Evolutionary conservation across 2,113 vertebrate species (phyloP).

Genomic region (Macrotis lagotis): DNA sequence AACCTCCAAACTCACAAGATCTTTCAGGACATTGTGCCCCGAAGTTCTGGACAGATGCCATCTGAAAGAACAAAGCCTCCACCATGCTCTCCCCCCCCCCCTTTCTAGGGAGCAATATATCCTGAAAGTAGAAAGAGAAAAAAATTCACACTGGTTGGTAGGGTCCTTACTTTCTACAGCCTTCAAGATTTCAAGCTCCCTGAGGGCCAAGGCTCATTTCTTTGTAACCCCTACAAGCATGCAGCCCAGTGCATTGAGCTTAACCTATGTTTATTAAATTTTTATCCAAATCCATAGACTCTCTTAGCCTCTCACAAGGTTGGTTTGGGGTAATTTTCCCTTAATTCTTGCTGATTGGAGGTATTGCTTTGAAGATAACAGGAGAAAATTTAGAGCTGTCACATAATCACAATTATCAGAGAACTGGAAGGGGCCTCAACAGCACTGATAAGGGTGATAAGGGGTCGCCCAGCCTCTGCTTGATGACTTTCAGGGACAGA

Average conservation of each 20-base stretch:
- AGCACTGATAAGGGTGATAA: too few relatives aligned
- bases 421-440: neutral
- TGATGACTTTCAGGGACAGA: neutral
- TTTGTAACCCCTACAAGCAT: neutral
- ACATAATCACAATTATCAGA: neutral
- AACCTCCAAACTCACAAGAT: neutral
- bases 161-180: neutral
- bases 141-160: neutral
- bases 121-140: neutral
- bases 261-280: neutral
- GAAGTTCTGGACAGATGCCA: neutral
- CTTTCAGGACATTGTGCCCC: neutral
- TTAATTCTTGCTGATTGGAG: neutral
- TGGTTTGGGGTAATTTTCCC: neutral
- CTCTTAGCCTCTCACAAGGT: neutral
- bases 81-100: neutral
- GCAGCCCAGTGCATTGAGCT: neutral
- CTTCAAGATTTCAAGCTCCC: neutral
- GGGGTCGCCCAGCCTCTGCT: neutral
- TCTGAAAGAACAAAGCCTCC: neutral
- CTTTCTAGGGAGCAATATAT: neutral
- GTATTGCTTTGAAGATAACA: neutral
- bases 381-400: neutral
- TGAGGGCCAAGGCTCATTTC: neutral
- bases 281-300: neutral